Evolutionary conservation across 1,140 invertebrate species (phyloP).

Genomic region (Tribolium castaneum): DNA sequence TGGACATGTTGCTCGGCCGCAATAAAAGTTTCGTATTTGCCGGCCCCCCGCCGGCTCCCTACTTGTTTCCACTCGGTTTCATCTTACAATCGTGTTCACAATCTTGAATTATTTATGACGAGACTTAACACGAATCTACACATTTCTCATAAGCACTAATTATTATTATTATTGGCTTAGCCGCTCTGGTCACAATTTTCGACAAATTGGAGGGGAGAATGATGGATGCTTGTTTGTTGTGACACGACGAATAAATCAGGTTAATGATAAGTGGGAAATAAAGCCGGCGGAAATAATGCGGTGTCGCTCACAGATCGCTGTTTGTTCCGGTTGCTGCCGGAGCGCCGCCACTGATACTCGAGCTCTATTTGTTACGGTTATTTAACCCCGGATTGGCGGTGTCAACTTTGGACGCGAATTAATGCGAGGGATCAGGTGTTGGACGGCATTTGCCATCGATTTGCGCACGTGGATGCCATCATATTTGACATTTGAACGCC

Average conservation of each 20-base stretch:
- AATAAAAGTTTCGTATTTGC: slow-evolving; percentile 46
- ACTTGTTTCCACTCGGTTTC: slow-evolving; percentile 39
- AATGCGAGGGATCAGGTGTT: neutral
- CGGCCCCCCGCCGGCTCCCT: slow-evolving; percentile 9
- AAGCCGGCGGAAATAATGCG: slow-evolving; percentile 53
- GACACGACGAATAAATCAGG: slow-evolving; percentile 43
- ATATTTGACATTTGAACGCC: neutral
- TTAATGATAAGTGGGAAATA: slow-evolving; percentile 44
- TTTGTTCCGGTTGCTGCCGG: slow-evolving; percentile 55
- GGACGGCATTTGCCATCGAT: neutral
- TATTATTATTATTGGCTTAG: slow-evolving; percentile 28
- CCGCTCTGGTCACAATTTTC: no score
- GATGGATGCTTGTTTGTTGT: slow-evolving; percentile 22
- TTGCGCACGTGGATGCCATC: neutral
- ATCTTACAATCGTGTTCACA: slow-evolving; percentile 43
- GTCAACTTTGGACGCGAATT: slow-evolving; percentile 5
- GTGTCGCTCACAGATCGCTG: slow-evolving; percentile 54
- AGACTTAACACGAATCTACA: slow-evolving; percentile 26
- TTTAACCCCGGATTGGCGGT: slow-evolving; percentile 50
- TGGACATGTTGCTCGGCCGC: slow-evolving; percentile 34
- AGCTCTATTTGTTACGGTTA: slow-evolving; percentile 57
- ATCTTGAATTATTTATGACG: slow-evolving; percentile 44
- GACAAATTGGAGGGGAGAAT: neutral
- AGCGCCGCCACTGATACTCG: slow-evolving; percentile 46
- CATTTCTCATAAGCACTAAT: slow-evolving; percentile 32